A percentile compares a stretch with the other conserved stretches of the same genome.
Conservation (phyloP, 2,797 vertebrate genomes). For the Zalophus californianus region DNA sequence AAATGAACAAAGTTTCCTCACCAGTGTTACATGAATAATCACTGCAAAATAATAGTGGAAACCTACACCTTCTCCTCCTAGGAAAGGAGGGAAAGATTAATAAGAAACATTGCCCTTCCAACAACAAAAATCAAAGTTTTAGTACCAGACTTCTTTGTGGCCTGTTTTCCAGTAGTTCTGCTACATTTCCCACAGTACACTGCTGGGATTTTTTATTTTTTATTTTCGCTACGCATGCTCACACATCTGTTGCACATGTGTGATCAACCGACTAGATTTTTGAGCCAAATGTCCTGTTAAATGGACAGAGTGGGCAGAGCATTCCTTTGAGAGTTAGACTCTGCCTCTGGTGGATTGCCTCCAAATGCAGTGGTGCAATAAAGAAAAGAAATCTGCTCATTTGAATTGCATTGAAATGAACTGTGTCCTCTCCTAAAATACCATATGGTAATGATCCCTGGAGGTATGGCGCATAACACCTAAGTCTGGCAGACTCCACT, state of each 20-base stretch:
- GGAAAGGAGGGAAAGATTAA: constrained; percentile 79
- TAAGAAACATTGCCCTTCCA: constrained; percentile 84
- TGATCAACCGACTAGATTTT: constrained; percentile 87
- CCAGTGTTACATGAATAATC: constrained; percentile 83
- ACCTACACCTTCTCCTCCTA: constrained; percentile 66
- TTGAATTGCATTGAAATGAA: constrained; percentile 89
- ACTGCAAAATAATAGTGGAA: constrained; percentile 81
- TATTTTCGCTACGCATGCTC: constrained; percentile 88
- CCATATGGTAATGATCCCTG: constrained; percentile 88
- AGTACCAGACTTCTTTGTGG: constrained; percentile 81
- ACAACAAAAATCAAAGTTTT: constrained; percentile 86
- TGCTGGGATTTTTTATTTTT: constrained; percentile 88
- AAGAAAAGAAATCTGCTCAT: constrained; percentile 89
- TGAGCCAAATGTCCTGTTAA: constrained; percentile 90
- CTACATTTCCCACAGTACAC: constrained; percentile 88
- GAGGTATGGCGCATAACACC: constrained; percentile 86
- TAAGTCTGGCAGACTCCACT: constrained; percentile 86
- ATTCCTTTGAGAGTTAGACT: constrained; percentile 89
- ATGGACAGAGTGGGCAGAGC: constrained; percentile 90
- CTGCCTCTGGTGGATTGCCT: constrained; percentile 89
- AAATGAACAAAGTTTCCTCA: constrained; percentile 81
- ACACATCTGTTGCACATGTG: constrained; percentile 92
- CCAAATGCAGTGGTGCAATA: constrained; percentile 88
- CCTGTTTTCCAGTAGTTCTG: constrained; percentile 88
- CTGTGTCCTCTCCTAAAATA: constrained; percentile 90